Conservation (phyloP, 2,113 vertebrate genomes). For the Sakesphorus luctuosus region DNA sequence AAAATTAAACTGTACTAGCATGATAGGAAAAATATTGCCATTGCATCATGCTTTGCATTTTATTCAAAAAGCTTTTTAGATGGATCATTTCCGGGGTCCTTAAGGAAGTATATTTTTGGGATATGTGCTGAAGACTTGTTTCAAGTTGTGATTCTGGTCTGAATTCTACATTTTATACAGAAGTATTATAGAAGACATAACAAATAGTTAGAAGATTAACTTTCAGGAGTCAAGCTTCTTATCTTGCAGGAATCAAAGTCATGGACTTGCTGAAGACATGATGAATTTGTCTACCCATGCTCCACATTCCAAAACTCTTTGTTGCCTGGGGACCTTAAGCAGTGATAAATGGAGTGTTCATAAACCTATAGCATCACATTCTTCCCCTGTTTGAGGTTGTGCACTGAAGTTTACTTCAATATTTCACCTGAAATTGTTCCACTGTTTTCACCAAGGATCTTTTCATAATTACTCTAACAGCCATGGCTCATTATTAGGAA, state of each 20-base stretch:
- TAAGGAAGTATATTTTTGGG: neutral
- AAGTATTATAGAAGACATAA: neutral
- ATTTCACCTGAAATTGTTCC: neutral
- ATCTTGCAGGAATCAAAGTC: neutral
- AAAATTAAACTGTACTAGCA: neutral
- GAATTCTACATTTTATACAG: neutral
- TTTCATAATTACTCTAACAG: neutral
- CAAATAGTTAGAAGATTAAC: neutral
- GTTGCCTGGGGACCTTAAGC: neutral
- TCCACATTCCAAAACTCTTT: neutral
- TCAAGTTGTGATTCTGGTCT: neutral
- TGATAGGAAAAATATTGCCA: neutral
- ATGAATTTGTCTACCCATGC: neutral
- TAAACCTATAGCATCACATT: neutral
- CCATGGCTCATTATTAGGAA: neutral
- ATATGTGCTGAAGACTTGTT: neutral
- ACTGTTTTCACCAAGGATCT: neutral
- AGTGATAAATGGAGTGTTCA: neutral
- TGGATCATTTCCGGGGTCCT: neutral
- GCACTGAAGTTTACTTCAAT: neutral
- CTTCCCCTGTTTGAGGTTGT: neutral
- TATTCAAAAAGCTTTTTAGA: neutral
- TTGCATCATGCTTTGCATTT: fast-evolving
- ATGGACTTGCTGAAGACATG: fast-evolving
- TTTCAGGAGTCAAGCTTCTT: neutral